phyloP scores from a whole-genome alignment of 2,797 vertebrate genomes.

The Coluber constrictor region DNA sequence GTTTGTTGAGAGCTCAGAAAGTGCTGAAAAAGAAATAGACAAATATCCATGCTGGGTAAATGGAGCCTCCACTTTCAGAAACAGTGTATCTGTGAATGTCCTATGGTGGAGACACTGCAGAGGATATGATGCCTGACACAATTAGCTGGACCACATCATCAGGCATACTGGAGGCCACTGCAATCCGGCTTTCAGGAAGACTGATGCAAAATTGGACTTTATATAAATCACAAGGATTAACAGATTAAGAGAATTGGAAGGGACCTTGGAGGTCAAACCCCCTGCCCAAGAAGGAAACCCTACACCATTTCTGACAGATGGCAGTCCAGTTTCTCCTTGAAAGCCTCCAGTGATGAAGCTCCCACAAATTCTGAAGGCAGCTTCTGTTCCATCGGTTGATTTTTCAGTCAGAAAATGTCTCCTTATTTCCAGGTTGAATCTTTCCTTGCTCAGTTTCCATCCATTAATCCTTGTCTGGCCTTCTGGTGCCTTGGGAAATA shows the following conservation, averaged over 20 bases:
- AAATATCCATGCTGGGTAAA: background rate
- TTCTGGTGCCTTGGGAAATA: background rate
- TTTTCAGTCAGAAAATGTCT: background rate
- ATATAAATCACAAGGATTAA: background rate
- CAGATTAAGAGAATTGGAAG: background rate
- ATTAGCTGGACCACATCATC: background rate
- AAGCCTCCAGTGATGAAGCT: background rate
- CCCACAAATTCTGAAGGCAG: no score
- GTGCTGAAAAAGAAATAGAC: background rate
- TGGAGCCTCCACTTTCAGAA: background rate
- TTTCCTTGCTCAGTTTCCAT: background rate
- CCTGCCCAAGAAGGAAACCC: background rate
- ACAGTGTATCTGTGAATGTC: background rate
- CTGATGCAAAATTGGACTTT: background rate
- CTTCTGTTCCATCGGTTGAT: no score
- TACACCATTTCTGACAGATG: background rate
- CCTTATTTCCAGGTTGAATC: background rate
- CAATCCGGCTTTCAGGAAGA: background rate
- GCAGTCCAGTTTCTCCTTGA: background rate
- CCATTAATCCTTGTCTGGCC: no score
- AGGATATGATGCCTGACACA: background rate
- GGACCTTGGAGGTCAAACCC: no score
- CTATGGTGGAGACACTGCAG: background rate
- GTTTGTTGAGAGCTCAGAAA: background rate
- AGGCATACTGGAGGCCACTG: background rate